Evolutionary conservation across 1,140 invertebrate genomes (phyloP), one percentile per base, ranked within the genome.

Genomic region (Drosophila malerkotliana): DNA sequence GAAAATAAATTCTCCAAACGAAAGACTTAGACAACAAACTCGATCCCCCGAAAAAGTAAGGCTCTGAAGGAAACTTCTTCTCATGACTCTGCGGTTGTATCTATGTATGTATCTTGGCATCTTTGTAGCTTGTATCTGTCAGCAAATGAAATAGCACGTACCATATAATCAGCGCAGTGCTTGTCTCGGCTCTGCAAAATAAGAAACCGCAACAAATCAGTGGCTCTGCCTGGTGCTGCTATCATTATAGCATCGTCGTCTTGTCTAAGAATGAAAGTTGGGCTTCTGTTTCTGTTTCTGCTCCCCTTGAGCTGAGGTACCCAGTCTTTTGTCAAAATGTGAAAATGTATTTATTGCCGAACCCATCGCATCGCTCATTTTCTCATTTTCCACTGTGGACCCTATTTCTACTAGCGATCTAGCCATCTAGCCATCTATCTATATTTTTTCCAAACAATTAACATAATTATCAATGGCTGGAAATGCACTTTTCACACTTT

Each of bases 391-490:
- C 54, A 64, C 41, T 63, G 44, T 3, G 44, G 3, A 24, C 15
- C 44, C 44, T 47, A 21, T 14, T 44, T 21, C 21, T 21, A 3
- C 21, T 21, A 21, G 21, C 1, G 21, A 21, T 21, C 12, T 37
- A n/a, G 2, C 14, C 12, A 44, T 44, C 5, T 44, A 4, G 52
- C 49, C 34, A 39, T n/a, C 14, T 18, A 14, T 21, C 10, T 9
- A 6, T 45, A 24, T 58, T 34, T 37, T 21, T 7, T 12, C 7
- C 28, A 51, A 48, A 72, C 81, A 85, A 85, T 85, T 85, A 85
- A 77, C 73, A 85, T 87, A 87, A 85, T 85, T 85, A 87, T 85
- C 78, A 87, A 87, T 84, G 79, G 73, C 69, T 18, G 18, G 5
- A 57, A 63, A 72, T 80, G 62, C 73, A 83, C 73, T 85, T 84